Conservation (phyloP, 2,797 vertebrate species). For the Onychomys arenicola region DNA sequence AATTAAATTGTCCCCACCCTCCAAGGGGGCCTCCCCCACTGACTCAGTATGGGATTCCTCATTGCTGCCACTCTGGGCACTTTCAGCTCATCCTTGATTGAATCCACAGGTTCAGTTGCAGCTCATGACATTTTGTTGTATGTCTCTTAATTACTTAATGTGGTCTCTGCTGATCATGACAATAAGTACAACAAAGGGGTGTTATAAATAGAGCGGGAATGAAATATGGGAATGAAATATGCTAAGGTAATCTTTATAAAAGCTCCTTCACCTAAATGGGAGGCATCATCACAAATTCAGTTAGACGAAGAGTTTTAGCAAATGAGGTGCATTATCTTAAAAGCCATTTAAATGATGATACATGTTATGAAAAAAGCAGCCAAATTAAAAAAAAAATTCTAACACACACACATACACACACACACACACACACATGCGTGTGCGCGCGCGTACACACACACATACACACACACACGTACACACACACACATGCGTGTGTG, state of each 20-base stretch:
- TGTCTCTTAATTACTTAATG: conserved; percentile 84
- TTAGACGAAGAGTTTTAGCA: conserved; percentile 74
- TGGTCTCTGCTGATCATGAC: conserved; percentile 71
- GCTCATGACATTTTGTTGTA: conserved; percentile 71
- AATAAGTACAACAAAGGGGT: conserved; percentile 78
- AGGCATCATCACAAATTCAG: conserved; percentile 51
- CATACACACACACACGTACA: background rate
- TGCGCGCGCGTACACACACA: background rate
- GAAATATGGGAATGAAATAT: conserved; percentile 55
- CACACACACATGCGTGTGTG: too few species aligned
- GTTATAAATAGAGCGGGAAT: conserved; percentile 70
- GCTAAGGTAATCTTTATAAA: conserved; percentile 82
- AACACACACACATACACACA: background rate
- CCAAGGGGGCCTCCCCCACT: background rate
- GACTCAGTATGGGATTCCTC: conserved; percentile 1
- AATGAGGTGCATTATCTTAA: conserved; percentile 74
- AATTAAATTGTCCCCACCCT: conserved; percentile 49
- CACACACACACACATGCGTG: background rate
- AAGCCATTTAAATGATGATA: conserved; percentile 71
- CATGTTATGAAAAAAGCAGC: conserved; percentile 37
- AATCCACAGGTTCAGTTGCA: conserved; percentile 74
- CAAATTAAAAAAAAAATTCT: conserved; percentile 35
- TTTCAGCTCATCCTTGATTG: conserved; percentile 78
- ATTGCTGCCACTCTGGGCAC: conserved; percentile 27
- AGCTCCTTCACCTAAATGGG: conserved; percentile 60